Conservation (phyloP, 2,797 vertebrate species). For the Fratercula arctica region DNA sequence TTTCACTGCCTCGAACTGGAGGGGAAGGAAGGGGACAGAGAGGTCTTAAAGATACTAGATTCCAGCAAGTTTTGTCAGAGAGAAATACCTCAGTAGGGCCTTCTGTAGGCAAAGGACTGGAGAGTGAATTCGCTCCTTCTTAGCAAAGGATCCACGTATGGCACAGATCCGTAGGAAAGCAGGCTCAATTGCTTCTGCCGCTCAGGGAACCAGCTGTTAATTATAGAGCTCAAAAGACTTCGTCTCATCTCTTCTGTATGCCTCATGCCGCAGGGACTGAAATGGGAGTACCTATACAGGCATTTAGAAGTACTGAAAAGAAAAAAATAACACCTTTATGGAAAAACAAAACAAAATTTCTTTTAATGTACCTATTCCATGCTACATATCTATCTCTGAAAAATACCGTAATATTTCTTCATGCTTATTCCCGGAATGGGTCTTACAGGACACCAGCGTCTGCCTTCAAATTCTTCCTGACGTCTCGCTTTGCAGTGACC, state of each 20-base stretch:
- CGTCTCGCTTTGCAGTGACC: neutral
- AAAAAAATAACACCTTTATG: neutral
- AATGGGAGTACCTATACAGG: neutral
- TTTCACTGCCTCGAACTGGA: neutral
- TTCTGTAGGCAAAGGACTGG: neutral
- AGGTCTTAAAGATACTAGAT: neutral
- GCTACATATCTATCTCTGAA: neutral
- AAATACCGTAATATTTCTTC: neutral
- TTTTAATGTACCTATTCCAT: neutral
- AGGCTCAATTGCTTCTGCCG: neutral
- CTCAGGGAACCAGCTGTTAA: conserved; percentile 3
- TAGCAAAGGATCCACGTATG: neutral
- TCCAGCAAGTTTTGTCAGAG: neutral
- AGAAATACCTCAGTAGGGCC: neutral
- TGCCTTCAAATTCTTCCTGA: neutral
- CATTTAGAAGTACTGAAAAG: neutral
- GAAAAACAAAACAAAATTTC: neutral
- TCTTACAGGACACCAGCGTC: neutral
- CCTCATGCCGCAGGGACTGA: neutral
- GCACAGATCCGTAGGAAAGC: neutral
- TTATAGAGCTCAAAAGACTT: neutral
- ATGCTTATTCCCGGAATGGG: neutral
- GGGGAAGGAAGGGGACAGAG: neutral
- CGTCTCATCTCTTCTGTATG: neutral
- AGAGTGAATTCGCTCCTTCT: neutral